A percentile compares a stretch with the other conserved stretches of the same genome.
These are phyloP conservation scores for Pterostichus niger DNA, from an alignment of 2,888 invertebrate genomes.

Conservation along the genomic window DNA sequence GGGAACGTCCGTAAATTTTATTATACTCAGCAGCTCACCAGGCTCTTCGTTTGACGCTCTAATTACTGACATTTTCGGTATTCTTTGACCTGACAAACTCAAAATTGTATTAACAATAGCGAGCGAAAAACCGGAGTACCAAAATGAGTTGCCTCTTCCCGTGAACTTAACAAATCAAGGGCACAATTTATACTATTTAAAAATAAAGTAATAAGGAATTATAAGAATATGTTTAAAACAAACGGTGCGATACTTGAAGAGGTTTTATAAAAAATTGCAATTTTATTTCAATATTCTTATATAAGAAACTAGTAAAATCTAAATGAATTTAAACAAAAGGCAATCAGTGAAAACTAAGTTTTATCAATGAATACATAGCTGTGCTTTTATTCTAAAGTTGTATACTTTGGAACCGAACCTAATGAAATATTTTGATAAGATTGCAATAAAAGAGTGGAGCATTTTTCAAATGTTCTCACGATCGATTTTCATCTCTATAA, in stretches of 20 bases:
- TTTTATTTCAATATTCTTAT: constrained; percentile 66
- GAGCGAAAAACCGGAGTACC: constrained; percentile 27
- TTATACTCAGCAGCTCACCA: constrained; percentile 49
- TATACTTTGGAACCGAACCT: constrained; percentile 71
- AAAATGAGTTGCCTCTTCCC: constrained; percentile 54
- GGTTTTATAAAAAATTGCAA: constrained; percentile 63
- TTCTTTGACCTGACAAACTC: constrained; percentile 24
- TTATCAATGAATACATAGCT: constrained; percentile 73
- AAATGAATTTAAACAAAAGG: constrained; percentile 62
- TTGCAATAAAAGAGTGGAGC: constrained; percentile 74
- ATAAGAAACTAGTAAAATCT: constrained; percentile 68
- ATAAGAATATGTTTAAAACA: constrained; percentile 68
- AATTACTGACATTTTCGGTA: constrained; percentile 11
- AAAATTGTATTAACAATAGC: constrained; percentile 40
- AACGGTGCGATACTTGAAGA: constrained; percentile 62
- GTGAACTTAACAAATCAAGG: constrained; percentile 74
- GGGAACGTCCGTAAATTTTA: constrained; percentile 32
- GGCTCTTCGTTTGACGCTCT: constrained; percentile 33
- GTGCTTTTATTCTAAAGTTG: constrained; percentile 76
- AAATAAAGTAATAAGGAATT: constrained; percentile 67
- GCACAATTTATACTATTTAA: constrained; percentile 76
- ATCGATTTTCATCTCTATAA: constrained; percentile 50
- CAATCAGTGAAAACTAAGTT: constrained; percentile 58
- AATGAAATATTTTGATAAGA: constrained; percentile 76
- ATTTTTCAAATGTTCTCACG: constrained; percentile 25